Base-by-base conservation (phyloP, 2,113 vertebrate genomes). In the Phainopepla nitens region DNA sequence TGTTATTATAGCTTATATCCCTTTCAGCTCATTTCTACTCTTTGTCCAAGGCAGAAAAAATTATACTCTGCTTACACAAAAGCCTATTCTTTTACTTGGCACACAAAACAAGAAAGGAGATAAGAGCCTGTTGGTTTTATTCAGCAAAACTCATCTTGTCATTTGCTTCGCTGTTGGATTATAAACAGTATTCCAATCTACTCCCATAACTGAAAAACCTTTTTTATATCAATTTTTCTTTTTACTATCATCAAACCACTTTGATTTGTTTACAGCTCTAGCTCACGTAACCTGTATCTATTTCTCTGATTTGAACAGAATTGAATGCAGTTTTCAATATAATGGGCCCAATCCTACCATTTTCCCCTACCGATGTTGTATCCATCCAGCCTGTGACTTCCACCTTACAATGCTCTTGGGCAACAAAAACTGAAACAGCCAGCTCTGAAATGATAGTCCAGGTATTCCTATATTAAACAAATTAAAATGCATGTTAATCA, bases 31-130 rank as follows among this genome's bases (percentile, higher is more conserved):
- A 44, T 42, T 57, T 90, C 73, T 35, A 60, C 39, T 33, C 62
- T 88, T 93, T 94, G 50, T 94, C 42, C 29, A 8, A 78, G 33
- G 61, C 42, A 75, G 78, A 78, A 77, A 62, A 91, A 90, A 91
- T 33, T 1, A 50, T 33, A 23, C 42, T 80, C 28, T 57, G 42
- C 80, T 93, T 81, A 29, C 78, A 91, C 39, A 94, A 77, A 85
- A 95, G 64, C 36, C 69, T 89, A 17, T 89, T 83, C 64, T 91
- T 86, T 76, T 62, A 73, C 27, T 33, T 54, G 47, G 66, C 73
- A 72, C 22, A 84, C 33, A 79, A 93, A 95, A 73, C 51, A 81
- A 87, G 56, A 49, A 28, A 81, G 45, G 42, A 31, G 41, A 92
- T 83, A 64, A 78, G 45, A 89, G 12, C 35, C 33, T 11, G 3